Evolutionary conservation across 2,113 vertebrate species (phyloP).

Genomic region (Nycticorax nycticorax): DNA sequence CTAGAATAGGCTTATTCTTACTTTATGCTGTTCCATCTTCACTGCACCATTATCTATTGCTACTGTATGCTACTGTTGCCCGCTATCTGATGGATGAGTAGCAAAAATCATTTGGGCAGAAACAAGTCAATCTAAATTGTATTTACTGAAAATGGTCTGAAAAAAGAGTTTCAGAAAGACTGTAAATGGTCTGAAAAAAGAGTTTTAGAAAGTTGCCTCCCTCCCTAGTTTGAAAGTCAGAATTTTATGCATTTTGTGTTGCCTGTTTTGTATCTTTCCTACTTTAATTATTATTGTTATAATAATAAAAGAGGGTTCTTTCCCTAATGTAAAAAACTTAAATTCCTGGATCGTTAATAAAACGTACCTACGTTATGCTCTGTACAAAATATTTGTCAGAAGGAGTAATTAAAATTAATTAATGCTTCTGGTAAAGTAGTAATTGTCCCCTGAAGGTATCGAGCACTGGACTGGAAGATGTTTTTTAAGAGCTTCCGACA

Average conservation of each 20-base stretch:
- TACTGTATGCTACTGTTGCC: background rate
- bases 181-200: background rate
- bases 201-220: background rate
- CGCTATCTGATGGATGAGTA: background rate
- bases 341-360: background rate
- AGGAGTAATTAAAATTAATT: slow-evolving; percentile 42
- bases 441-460: slow-evolving; percentile 24
- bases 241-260: background rate
- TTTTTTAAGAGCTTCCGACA: background rate
- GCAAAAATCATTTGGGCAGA: background rate
- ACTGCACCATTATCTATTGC: background rate
- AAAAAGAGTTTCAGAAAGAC: background rate
- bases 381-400: slow-evolving; percentile 6
- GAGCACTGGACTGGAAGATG: background rate
- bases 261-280: background rate
- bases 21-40: background rate
- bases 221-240: background rate
- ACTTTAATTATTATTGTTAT: background rate
- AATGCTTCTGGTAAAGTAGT: background rate
- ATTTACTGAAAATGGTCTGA: background rate
- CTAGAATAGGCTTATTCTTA: background rate
- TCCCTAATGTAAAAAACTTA: background rate
- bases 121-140: background rate
- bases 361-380: background rate
- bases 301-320: background rate